Evolutionary conservation across 2,797 vertebrate species (phyloP), one percentile per base, ranked within the genome.

Genomic region (Podarcis siculus): DNA sequence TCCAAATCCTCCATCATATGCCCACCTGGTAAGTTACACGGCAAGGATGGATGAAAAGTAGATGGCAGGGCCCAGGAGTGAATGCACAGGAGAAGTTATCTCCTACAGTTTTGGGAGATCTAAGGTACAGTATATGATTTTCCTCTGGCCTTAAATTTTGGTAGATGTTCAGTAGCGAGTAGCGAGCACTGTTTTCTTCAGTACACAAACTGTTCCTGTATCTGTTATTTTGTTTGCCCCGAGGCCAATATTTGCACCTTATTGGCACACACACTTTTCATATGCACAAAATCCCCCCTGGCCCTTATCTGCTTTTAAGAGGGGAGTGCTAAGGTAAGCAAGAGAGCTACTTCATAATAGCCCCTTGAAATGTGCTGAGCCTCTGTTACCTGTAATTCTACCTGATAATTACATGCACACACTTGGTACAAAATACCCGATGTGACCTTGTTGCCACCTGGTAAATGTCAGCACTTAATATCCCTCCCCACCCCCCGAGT

Each of bases 331-430:
- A 83, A 79, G 86, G 32, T 27, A 88, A 92, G 30, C 78, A 83
- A 95, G 85, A 83, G 76, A 92, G 42, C 90, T 86, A 85, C 79
- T 95, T 91, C 86, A 85, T 92, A 88, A 91, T 89, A 92, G 91
- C 78, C 92, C 86, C 89, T 94, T 91, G 91, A 93, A 92, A 94
- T 93, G 69, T 71, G 87, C 94, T 95, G 93, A 93, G 89, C 87
- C 82, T 92, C 80, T 89, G 88, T 88, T 93, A 94, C 95, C 94
- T 55, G 95, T 95, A 96, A 96, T 92, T 92, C 86, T 95, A 95
- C 95, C 95, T 94, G 92, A 95, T 96, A 95, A 96, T 96, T 96
- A 95, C 93, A 94, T 95, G 94, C 95, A 93, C 93, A 93, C 93
- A 94, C 90, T 92, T 89, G 89, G 87, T 95, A 92, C 95, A 91